These are phyloP conservation scores for Bellardia bayeri DNA, from an alignment of 2,888 invertebrate genomes.

Conservation along the genomic window DNA sequence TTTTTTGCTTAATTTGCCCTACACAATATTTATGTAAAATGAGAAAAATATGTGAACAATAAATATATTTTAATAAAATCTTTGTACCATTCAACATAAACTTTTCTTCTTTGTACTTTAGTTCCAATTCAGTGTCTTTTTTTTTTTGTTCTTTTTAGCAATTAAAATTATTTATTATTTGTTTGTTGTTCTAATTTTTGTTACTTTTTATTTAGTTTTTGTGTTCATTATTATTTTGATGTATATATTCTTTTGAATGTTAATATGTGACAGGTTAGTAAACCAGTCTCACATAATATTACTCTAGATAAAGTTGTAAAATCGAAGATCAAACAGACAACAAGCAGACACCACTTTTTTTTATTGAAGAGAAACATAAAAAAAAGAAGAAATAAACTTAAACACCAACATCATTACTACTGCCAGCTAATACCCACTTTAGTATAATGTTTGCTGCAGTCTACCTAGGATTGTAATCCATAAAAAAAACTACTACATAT, in stretches of 20 bases:
- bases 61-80: not conserved
- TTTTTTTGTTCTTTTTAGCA: not conserved
- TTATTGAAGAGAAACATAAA: not conserved
- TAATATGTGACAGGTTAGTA: conserved; percentile 63
- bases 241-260: conserved; percentile 47
- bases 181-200: conserved; percentile 28
- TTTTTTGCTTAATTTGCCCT: conserved; percentile 4
- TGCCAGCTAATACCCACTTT: not conserved
- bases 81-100: not conserved
- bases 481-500: conserved; percentile 17
- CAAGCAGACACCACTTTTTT: conserved; percentile 40
- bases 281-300: conserved; percentile 73
- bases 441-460: not conserved
- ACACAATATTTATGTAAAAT: not conserved
- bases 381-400: too few relatives aligned
- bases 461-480: conserved; percentile 18
- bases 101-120: conserved; percentile 8
- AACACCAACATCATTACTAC: not conserved
- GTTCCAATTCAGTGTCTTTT: not conserved
- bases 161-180: conserved; percentile 31
- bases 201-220: not conserved
- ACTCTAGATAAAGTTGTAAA: conserved; percentile 71
- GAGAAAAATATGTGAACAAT: not conserved
- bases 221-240: not conserved
- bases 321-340: conserved; percentile 67